phyloP scores from a whole-genome alignment of 2,888 invertebrate genomes.

The Synanthedon tipuliformis region DNA sequence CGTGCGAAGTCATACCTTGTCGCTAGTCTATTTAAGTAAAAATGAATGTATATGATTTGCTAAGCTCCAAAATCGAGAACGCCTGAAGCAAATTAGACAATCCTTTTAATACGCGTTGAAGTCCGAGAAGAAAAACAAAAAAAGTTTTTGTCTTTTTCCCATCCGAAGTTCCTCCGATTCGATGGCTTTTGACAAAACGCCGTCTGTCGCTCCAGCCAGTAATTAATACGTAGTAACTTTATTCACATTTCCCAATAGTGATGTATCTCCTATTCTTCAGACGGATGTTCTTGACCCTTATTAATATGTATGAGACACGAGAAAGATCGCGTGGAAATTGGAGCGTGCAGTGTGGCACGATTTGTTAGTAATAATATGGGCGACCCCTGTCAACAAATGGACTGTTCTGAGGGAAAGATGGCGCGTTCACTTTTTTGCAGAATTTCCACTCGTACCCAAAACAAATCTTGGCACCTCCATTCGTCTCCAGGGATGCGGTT shows the following conservation, averaged over 20 bases:
- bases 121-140: no score
- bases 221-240: conserved; percentile 3
- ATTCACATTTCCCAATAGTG: conserved; percentile 15
- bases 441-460: conserved; percentile 30
- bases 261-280: conserved; percentile 21
- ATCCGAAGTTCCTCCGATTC: no score
- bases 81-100: no score
- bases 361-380: conserved; percentile 34
- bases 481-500: conserved; percentile 33
- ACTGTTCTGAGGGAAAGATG: conserved; percentile 34
- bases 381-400: conserved; percentile 55
- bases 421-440: conserved; percentile 34
- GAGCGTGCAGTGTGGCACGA: conserved; percentile 16
- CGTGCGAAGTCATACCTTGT: no score
- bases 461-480: conserved; percentile 45
- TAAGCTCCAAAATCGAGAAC: no score
- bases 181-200: no score
- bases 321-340: conserved; percentile 32
- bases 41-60: no score
- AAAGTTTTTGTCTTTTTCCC: no score
- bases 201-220: no score
- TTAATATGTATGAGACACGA: conserved; percentile 49
- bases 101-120: no score
- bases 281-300: conserved; percentile 15
- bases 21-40: no score